phyloP scores from a whole-genome alignment of 2,113 vertebrate species.

The Muntiacus reevesi region DNA sequence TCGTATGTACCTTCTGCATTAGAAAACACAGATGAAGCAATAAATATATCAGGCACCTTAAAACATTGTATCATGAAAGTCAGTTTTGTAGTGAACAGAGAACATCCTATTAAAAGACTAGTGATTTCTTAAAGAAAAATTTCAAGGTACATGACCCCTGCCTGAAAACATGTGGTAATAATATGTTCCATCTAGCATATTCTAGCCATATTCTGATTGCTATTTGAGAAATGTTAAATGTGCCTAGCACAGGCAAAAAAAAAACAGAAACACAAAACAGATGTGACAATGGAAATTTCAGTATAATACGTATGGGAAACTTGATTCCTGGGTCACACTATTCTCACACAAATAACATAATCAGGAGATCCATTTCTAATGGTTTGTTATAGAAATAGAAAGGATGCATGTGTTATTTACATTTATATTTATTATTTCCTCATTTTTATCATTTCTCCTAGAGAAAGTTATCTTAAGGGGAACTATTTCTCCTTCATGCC shows the following conservation, averaged over 20 bases:
- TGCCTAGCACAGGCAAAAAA: neutral
- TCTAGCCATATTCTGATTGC: neutral
- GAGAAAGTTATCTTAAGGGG: slow-evolving; percentile 1
- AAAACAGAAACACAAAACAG: slow-evolving; percentile 24
- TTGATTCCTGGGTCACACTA: neutral
- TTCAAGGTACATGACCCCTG: neutral
- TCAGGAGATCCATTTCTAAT: neutral
- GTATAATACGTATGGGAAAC: neutral
- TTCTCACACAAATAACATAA: neutral
- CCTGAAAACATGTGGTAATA: slow-evolving; percentile 21
- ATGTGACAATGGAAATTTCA: slow-evolving; percentile 16
- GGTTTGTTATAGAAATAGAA: neutral
- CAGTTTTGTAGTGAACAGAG: neutral
- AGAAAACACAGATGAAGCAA: neutral
- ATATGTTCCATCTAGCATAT: slow-evolving; percentile 10
- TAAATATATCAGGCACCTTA: neutral
- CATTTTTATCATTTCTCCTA: neutral
- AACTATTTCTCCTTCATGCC: neutral
- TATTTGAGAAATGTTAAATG: slow-evolving; percentile 28
- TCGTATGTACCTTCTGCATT: neutral
- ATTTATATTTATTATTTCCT: slow-evolving; percentile 11
- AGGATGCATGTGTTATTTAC: neutral
- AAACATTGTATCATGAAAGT: neutral
- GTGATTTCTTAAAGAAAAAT: slow-evolving; percentile 31
- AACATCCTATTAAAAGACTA: slow-evolving; percentile 12